Conservation (phyloP, 2,888 invertebrate species). For the Ormia ochracea region DNA sequence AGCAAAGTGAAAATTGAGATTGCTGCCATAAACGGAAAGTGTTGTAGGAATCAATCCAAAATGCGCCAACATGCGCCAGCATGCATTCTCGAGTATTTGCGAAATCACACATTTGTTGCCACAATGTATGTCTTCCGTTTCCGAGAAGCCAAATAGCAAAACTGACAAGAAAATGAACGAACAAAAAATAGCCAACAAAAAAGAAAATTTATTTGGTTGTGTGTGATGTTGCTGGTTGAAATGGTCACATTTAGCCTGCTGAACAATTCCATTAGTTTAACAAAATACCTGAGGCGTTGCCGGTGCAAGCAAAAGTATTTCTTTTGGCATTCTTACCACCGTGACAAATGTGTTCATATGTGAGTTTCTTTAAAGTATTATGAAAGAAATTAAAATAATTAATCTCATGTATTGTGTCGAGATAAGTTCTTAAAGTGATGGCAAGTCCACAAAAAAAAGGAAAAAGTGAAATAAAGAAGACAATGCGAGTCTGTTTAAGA, state of each 20-base stretch:
- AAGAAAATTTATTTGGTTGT: conserved; percentile 43
- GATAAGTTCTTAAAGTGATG: conserved; percentile 55
- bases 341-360: conserved; percentile 13
- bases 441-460: conserved; percentile 31
- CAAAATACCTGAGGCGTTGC: conserved; percentile 52
- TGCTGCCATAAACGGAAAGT: too few relatives aligned
- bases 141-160: conserved; percentile 42
- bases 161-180: conserved; percentile 20
- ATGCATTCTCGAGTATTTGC: neutral
- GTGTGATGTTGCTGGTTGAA: conserved; percentile 28
- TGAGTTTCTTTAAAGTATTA: conserved; percentile 21
- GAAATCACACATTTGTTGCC: conserved; percentile 44
- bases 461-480: conserved; percentile 5
- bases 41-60: neutral
- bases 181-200: neutral
- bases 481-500: conserved; percentile 52
- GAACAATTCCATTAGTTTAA: conserved; percentile 44
- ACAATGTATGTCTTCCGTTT: conserved; percentile 54
- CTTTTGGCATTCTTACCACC: neutral
- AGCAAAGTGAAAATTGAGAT: too few relatives aligned
- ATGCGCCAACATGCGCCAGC: neutral
- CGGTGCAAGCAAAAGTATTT: neutral
- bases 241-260: neutral
- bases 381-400: conserved; percentile 46
- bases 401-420: conserved; percentile 44